These are phyloP conservation scores for Sternarchorhynchus goeldii DNA, from an alignment of 2,797 vertebrate species.

Conservation along the genomic window DNA sequence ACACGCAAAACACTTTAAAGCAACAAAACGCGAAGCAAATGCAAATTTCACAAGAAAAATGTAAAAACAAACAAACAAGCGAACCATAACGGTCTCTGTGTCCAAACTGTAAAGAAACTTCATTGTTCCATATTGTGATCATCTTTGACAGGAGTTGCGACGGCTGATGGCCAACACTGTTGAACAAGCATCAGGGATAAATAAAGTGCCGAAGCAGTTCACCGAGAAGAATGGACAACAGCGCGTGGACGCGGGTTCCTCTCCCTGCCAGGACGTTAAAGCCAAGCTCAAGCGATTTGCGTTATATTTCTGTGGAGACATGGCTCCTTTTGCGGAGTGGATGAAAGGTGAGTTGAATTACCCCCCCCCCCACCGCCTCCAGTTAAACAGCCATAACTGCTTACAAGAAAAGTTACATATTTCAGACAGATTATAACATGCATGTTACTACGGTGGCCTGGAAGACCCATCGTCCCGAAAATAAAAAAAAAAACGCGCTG, in stretches of 20 bases:
- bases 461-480: too few species aligned
- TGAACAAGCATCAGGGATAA: constrained; percentile 13
- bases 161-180: constrained; percentile 72
- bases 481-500: neutral
- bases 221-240: constrained; percentile 27
- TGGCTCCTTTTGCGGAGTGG: constrained; percentile 84
- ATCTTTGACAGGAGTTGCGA: constrained; percentile 70
- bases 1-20: too few species aligned
- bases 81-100: too few species aligned
- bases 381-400: neutral
- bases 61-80: too few species aligned
- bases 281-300: constrained; percentile 69
- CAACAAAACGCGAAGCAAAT: too few species aligned
- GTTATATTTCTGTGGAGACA: constrained; percentile 86
- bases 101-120: too few species aligned
- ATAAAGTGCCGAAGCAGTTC: constrained; percentile 34
- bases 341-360: constrained; percentile 80
- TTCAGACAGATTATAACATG: too few species aligned
- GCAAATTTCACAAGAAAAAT: too few species aligned
- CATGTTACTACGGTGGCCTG: too few species aligned
- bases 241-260: neutral
- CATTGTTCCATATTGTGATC: too few species aligned
- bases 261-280: constrained; percentile 35
- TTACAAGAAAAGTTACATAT: too few species aligned
- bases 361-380: too few species aligned